Base-by-base conservation (phyloP, 2,797 vertebrate species). In the Argya squamiceps region DNA sequence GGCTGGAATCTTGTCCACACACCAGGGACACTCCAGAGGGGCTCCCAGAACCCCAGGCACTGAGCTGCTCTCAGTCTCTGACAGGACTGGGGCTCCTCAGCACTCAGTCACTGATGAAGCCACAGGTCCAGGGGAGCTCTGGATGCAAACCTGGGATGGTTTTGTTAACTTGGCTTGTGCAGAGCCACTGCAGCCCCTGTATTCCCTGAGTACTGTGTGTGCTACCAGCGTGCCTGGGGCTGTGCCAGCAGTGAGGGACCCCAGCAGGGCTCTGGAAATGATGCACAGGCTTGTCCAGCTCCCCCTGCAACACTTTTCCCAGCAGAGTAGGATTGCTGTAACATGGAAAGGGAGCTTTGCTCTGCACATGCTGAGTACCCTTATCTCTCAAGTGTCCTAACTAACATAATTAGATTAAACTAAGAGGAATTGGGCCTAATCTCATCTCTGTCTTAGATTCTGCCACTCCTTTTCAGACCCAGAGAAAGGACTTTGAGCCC, bases 341-440 rank as follows among this genome's bases (percentile, higher is more conserved):
- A 49, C 47, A 5, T 4, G 20, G 62, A 64, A 50, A 68, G n/a
- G 73, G 62, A 90, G 65, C 32, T 86, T 84, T 93, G 71, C 53
- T 78, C 69, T 55, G 12, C 7, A 7, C 16, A 11, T 29, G 44
- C 53, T 34, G 56, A 64, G 46, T 52, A 75, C 27, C n/a, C n/a
- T 92, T 88, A 44, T 86, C 58, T 78, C 69, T 88, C 89, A 84
- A 93, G 79, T 78, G 46, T 41, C 62, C 82, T 80, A 52, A 69
- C 39, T 63, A 85, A 68, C 53, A 30, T 37, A 90, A 93, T 93
- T 65, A 59, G 79, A 90, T 92, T 86, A 93, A 94, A 84, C 30
- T 81, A 71, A 84, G 70, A 84, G 81, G 37, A 95, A 65, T 6
- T 78, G 26, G 58, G 50, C 73, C 50, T 91, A 52, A 71, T 62